Evolutionary conservation across 1,140 invertebrate species (phyloP), one percentile per base, ranked within the genome.

Genomic region (Dendrolimus punctatus): DNA sequence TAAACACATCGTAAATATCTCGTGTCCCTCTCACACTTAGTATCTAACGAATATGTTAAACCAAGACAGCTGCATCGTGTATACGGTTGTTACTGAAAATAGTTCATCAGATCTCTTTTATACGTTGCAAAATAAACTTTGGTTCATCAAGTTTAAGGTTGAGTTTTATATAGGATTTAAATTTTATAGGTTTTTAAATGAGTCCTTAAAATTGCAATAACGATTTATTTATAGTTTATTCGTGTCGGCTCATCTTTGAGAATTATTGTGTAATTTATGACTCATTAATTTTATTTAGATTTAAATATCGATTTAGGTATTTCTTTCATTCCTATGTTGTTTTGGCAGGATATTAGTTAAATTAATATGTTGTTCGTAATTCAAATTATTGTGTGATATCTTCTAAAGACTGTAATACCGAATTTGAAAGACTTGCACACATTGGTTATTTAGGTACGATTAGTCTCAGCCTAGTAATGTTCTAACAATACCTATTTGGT

Each of bases 201-300:
- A 80, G 73, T 82, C 76, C 79, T 87, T 87, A 87, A 23, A 87
- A 87, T 86, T 62, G 82, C 85, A 86, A 87, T 87, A 88, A 87
- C 79, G 76, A 87, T 87, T 85, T 88, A 82, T 87, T 85, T 85
- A 85, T 76, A 78, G 71, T 70, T 64, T 57, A 53, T 67, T 54
- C 58, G 62, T 56, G 71, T 68, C 69, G 70, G 68, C 64, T 55
- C 59, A 53, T 53, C 70, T 80, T 73, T 77, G 66, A 71, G 56
- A 55, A 53, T 49, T 52, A 46, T 64, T 66, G 58, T 66, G 72
- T 73, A 75, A 78, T 80, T 80, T 73, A 79, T 74, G 68, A 66
- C 53, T 23, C 23, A 23, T 23, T 23, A 23, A 23, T 23, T 23
- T 23, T 23, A 23, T 23, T 23, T 23, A 23, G 3, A 23, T 23